Evolutionary conservation across 1,140 invertebrate species (phyloP), one percentile per base, ranked within the genome.

Genomic region (Drosophila arizonae): DNA sequence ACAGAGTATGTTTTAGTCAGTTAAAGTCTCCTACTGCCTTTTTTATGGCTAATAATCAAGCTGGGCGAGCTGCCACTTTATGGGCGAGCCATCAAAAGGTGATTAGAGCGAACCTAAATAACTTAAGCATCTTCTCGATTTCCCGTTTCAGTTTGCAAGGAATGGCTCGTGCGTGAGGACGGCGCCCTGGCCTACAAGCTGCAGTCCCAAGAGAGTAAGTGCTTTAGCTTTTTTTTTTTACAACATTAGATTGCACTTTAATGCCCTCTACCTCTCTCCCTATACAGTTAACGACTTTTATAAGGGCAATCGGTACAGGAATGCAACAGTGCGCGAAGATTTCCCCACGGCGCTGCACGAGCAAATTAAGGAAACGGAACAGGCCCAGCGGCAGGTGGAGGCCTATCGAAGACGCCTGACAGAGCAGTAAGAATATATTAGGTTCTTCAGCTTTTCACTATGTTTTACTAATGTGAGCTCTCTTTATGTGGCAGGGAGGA

Each of bases 151-250:
- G 96, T 97, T 36, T 96, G 96, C 90, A 94, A 95, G 72, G 95
- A 98, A 93, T 99, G 97, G 97, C 93, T 97, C 71, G 96, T 98
- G 46, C 95, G 97, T 79, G 96, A 98, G 92, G 98, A 99, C 92
- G 95, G 96, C 51, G 97, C 96, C 9, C 92, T 98, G 74, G 97
- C 97, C 6, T 96, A 98, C 92, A 94, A 95, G 64, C 93, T 98
- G 11, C 98, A 99, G 92, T 96, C 96, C 90, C 94, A 98, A 92
- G 97, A 98, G 93, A 97, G 96, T 96, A 93, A 93, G 94, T 93
- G 45, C 48, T n/a, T 24, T 6, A 26, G 24, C 17, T 21, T 6
- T 4, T 30, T 24, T 24, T 24, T 24, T 24, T 17, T n/a, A 58
- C 63, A 43, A n/a, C 48, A 51, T 62, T 72, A 41, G 43, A 61